A percentile compares a stretch with the other conserved stretches of the same genome.
Evolutionary conservation across 1,140 invertebrate species (phyloP).

Genomic region (Nasonia longicornis): DNA sequence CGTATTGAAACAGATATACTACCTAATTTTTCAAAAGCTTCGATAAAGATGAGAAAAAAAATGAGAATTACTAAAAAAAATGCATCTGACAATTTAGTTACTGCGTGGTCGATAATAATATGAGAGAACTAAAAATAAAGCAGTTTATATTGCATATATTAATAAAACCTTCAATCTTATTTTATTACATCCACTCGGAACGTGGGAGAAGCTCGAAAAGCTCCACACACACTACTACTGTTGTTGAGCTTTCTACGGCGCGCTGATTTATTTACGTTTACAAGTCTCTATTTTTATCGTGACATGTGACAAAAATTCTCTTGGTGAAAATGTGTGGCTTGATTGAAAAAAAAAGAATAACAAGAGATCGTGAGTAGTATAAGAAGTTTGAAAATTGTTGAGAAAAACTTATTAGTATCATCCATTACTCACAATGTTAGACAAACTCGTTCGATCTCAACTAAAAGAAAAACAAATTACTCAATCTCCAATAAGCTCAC

Average conservation of each 20-base stretch:
- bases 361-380: slow-evolving; percentile 44
- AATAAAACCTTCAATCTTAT: not conserved
- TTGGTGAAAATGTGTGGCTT: slow-evolving; percentile 39
- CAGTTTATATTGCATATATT: not conserved
- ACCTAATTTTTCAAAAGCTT: not conserved
- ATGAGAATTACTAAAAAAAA: not conserved
- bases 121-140: slow-evolving; percentile 8
- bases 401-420: slow-evolving; percentile 13
- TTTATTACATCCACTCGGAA: not conserved
- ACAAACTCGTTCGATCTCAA: slow-evolving; percentile 43
- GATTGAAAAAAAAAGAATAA: slow-evolving; percentile 45
- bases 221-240: not conserved
- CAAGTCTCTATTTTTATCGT: slow-evolving; percentile 29
- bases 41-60: not conserved
- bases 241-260: not conserved
- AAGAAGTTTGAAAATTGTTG: slow-evolving; percentile 20
- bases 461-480: slow-evolving; percentile 42
- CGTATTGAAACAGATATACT: too few species aligned
- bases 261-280: slow-evolving; percentile 9
- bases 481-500: slow-evolving; percentile 1
- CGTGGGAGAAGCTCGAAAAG: slow-evolving; percentile 30
- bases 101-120: too few species aligned
- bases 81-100: too few species aligned
- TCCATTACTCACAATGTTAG: slow-evolving; percentile 43
- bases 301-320: slow-evolving; percentile 18